Base-by-base conservation (phyloP, 2,113 vertebrate genomes). In the Perca schrenkii region DNA sequence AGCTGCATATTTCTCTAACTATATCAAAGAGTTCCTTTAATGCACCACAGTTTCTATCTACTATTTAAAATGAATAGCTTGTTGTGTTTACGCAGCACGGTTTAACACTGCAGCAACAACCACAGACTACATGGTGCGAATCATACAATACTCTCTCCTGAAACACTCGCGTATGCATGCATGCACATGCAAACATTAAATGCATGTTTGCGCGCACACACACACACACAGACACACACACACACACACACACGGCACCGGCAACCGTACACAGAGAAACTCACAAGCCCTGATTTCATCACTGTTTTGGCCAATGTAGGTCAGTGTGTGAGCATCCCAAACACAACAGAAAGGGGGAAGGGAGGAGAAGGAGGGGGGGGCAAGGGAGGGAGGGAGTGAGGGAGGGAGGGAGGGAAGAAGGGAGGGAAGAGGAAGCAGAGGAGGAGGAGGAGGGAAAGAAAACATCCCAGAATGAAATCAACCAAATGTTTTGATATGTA, bases 401-500 rank as follows among this genome's bases (percentile, higher is more conserved):
- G 10, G 13, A 25, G 21, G 7, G n/a, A 4, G 53, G 2, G 3
- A 12, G 6, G 2, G 34, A 14, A 4, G 49, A 5, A 10, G 40
- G n/a, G 14, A 31, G 1, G 21, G 47, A 6, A 19, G 22, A 50
- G 57, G 4, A 10, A 34, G 8, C 1, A 52, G 53, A 25, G 49
- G 15, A 31, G 47, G 22, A 6, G 15, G 15, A 5, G 61, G 34
- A 28, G 72, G 53, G 62, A 34, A 22, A 22, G 31, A 43, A 50
- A 80, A 73, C 53, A 61, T 72, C 70, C 65, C 76, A 22, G 66
- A 73, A 81, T 75, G 83, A 79, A 79, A 86, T 83, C 74, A 71
- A 80, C 66, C 54, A 31, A 87, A 86, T 90, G 86, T 91, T 87
- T 82, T 88, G 88, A 90, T 85, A 47, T 36, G 74, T 54, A 87